Conservation (phyloP, 2,888 invertebrate species). For the Scaptomyza tumidula region DNA sequence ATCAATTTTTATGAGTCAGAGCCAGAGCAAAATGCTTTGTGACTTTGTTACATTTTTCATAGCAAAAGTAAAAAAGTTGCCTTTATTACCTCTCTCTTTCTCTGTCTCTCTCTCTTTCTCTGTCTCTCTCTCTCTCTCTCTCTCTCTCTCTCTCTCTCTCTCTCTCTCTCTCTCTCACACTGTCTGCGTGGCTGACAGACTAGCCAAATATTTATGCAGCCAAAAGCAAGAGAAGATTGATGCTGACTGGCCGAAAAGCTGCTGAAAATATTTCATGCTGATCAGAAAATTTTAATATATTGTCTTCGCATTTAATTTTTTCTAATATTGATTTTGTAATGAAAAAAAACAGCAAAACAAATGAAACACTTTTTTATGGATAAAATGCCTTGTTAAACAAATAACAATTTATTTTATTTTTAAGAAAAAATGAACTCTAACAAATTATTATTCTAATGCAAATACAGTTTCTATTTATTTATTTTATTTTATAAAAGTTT, state of each 20-base stretch:
- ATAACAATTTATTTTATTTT: too few species aligned
- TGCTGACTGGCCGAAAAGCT: conserved; percentile 64
- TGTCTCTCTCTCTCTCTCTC: not conserved
- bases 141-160: not conserved
- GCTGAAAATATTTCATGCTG: conserved; percentile 52
- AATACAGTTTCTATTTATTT: too few species aligned
- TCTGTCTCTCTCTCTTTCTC: conserved; percentile 18
- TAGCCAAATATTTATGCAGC: conserved; percentile 71
- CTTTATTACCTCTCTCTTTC: conserved; percentile 70
- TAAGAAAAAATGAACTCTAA: too few species aligned
- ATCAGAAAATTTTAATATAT: conserved; percentile 47
- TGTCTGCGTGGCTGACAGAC: conserved; percentile 17
- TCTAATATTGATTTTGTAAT: conserved; percentile 15
- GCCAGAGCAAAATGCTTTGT: conserved; percentile 68
- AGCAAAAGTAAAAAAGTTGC: conserved; percentile 70
- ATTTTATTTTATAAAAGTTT: too few species aligned
- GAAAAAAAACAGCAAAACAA: not conserved
- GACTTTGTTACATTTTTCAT: conserved; percentile 75
- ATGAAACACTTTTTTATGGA: too few species aligned
- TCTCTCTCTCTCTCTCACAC: not conserved
- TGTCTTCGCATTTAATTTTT: conserved; percentile 13
- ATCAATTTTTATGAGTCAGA: conserved; percentile 59
- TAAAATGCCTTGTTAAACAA: too few species aligned
- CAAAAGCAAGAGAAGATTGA: conserved; percentile 68
- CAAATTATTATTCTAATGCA: too few species aligned